A percentile compares a stretch with the other conserved stretches of the same genome.
phyloP scores from a whole-genome alignment of 2,888 invertebrate species.

The Timandra comae region DNA sequence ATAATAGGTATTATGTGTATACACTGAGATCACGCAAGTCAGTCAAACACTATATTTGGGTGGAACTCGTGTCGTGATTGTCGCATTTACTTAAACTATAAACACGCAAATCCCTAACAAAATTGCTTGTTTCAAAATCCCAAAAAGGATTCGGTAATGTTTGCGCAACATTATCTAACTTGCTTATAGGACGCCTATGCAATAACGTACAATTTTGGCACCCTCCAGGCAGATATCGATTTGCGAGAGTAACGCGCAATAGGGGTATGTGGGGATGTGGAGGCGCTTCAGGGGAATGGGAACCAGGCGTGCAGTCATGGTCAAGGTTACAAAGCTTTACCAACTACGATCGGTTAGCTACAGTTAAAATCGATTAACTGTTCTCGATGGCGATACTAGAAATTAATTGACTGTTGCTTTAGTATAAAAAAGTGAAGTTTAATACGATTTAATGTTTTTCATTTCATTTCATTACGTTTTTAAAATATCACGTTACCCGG shows the following conservation, averaged over 20 bases:
- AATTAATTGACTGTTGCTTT: too few species aligned
- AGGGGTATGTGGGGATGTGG: conserved; percentile 27
- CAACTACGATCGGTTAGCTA: conserved; percentile 40
- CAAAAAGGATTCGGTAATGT: too few species aligned
- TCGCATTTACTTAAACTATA: conserved; percentile 1
- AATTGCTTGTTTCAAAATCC: background rate
- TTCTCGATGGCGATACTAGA: too few species aligned
- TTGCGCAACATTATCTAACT: too few species aligned
- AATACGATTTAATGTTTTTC: too few species aligned
- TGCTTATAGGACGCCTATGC: background rate
- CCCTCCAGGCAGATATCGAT: conserved; percentile 38
- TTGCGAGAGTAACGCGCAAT: conserved; percentile 34
- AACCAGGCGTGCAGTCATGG: conserved; percentile 50
- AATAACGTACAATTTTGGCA: background rate
- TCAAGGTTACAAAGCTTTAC: conserved; percentile 56
- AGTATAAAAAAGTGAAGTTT: too few species aligned
- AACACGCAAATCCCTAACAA: background rate
- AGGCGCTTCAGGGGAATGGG: conserved; percentile 28
- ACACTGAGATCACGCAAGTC: conserved; percentile 6
- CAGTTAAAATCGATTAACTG: conserved; percentile 30
- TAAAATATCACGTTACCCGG: too few species aligned
- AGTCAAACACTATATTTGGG: conserved; percentile 2
- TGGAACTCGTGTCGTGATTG: conserved; percentile 4
- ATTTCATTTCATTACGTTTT: too few species aligned
- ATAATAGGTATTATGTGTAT: conserved; percentile 18